phyloP scores from a whole-genome alignment of 2,888 invertebrate genomes.

The Orthonychiurus folsomi region DNA sequence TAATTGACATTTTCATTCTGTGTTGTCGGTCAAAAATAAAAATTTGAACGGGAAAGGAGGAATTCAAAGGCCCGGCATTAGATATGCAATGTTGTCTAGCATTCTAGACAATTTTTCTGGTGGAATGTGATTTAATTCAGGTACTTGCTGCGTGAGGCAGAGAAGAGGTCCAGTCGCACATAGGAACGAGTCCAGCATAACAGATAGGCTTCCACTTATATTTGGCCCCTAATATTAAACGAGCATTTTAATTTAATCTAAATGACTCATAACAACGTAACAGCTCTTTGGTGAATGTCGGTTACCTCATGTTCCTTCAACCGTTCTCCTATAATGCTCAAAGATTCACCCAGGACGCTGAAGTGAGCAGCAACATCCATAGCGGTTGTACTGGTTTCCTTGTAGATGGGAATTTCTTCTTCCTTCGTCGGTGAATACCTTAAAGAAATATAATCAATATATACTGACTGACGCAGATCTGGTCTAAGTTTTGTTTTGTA shows the following conservation, averaged over 20 bases:
- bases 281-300: too few relatives aligned
- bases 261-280: too few relatives aligned
- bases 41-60: too few relatives aligned
- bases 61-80: slow-evolving; percentile 73
- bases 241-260: too few relatives aligned
- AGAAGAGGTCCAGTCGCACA: slow-evolving; percentile 84
- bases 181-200: slow-evolving; percentile 80
- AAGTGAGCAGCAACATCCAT: slow-evolving; percentile 88
- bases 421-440: slow-evolving; percentile 26
- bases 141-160: slow-evolving; percentile 73
- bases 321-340: slow-evolving; percentile 84
- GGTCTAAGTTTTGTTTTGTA: neutral
- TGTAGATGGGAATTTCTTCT: slow-evolving; percentile 44
- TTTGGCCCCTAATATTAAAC: slow-evolving; percentile 67
- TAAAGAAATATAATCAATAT: slow-evolving; percentile 1
- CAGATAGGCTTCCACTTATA: slow-evolving; percentile 87
- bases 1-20: too few relatives aligned
- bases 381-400: slow-evolving; percentile 65
- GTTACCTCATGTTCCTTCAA: slow-evolving; percentile 80
- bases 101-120: slow-evolving; percentile 56
- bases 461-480: too few relatives aligned
- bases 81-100: slow-evolving; percentile 88
- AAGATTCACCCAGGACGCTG: slow-evolving; percentile 81
- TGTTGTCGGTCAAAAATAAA: too few relatives aligned
- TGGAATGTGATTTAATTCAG: slow-evolving; percentile 58